A percentile compares a stretch with the other conserved stretches of the same genome.
Evolutionary conservation across 2,797 vertebrate genomes (phyloP).

Genomic region (Bradypodion pumilum): DNA sequence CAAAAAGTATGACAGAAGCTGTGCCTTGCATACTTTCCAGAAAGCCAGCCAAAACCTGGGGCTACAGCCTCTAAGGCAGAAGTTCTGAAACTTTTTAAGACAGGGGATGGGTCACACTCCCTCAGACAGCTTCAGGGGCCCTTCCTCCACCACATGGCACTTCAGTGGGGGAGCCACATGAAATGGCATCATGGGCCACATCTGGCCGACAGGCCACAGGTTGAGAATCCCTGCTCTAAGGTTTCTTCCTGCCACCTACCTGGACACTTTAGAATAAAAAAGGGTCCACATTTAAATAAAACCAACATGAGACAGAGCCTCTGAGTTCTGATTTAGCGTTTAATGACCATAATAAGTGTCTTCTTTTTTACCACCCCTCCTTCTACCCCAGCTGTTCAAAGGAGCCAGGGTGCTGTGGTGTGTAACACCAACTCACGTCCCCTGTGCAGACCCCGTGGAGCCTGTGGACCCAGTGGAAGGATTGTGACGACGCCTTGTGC

Average conservation of each 20-base stretch:
- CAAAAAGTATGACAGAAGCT: neutral
- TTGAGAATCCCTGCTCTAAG: too few species aligned
- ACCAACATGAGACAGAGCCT: too few species aligned
- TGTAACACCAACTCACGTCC: neutral
- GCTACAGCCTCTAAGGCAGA: too few species aligned
- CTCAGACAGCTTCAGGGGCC: too few species aligned
- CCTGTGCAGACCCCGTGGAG: neutral
- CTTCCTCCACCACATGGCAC: too few species aligned
- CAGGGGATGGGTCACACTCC: too few species aligned
- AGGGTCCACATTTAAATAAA: neutral
- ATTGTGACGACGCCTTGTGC: neutral
- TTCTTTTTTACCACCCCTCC: neutral
- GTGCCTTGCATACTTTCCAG: neutral
- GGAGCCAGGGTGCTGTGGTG: constrained; percentile 10
- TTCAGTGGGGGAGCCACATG: too few species aligned
- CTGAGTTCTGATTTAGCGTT: too few species aligned
- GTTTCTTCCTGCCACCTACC: neutral
- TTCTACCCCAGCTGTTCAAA: constrained; percentile 1
- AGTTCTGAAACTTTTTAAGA: too few species aligned
- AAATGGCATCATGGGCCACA: too few species aligned
- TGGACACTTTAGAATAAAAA: neutral
- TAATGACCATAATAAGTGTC: neutral
- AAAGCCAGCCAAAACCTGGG: neutral
- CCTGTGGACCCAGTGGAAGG: neutral
- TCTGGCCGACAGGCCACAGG: too few species aligned